phyloP scores from a whole-genome alignment of 1,140 invertebrate genomes.

The Hylaeus anthracinus region DNA sequence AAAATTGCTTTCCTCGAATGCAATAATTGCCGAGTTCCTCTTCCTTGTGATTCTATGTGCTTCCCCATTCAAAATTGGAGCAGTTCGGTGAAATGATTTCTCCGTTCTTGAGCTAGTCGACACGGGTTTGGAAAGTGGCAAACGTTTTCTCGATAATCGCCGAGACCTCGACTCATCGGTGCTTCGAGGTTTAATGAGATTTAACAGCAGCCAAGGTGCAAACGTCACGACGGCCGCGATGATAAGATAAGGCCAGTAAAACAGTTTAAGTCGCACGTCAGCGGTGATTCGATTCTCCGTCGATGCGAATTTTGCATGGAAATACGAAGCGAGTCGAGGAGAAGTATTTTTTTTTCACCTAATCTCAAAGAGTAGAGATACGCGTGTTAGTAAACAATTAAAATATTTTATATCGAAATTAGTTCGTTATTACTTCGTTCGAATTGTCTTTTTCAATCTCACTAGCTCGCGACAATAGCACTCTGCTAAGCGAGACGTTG shows the following conservation, averaged over 20 bases:
- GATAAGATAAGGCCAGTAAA: slow-evolving; percentile 55
- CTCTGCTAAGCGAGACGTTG: background rate
- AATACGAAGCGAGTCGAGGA: too few species aligned
- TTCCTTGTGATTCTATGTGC: background rate
- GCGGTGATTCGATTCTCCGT: slow-evolving; percentile 9
- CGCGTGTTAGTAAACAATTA: too few species aligned
- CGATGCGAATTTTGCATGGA: background rate
- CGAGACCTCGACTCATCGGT: slow-evolving; percentile 1
- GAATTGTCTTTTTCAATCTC: background rate
- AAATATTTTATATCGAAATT: too few species aligned
- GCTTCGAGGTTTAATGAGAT: slow-evolving; percentile 24
- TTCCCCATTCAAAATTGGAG: background rate
- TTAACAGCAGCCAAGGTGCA: slow-evolving; percentile 7
- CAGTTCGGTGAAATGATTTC: slow-evolving; percentile 6
- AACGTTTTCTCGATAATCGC: slow-evolving; percentile 21
- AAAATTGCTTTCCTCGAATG: too few species aligned
- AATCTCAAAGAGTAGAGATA: too few species aligned
- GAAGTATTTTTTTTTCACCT: background rate
- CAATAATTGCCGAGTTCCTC: background rate
- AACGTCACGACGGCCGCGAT: slow-evolving; percentile 4
- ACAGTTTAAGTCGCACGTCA: background rate
- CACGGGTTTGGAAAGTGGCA: background rate
- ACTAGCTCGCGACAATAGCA: background rate
- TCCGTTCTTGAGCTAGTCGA: background rate
- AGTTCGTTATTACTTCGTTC: too few species aligned